phyloP scores from a whole-genome alignment of 2,113 vertebrate species.

The Megaceryle torquata region DNA sequence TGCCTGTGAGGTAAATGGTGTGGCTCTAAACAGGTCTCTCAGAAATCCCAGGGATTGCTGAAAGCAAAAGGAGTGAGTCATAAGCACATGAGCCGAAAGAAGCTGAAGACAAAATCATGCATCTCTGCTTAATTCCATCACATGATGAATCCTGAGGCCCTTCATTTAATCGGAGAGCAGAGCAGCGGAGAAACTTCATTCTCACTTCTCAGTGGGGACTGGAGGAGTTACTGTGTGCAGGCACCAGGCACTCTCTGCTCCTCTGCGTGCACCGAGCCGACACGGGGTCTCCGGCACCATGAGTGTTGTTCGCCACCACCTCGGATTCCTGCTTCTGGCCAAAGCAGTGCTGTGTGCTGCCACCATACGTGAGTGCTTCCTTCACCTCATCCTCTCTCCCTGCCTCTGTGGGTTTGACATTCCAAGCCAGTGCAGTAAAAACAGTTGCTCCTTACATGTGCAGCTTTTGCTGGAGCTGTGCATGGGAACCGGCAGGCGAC shows the following conservation, averaged over 20 bases:
- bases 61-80: constrained; percentile 76
- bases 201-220: background rate
- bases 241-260: background rate
- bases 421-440: rapidly evolving
- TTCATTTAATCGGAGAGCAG: constrained; percentile 62
- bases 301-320: background rate
- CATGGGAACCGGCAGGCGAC: rapidly evolving
- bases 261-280: rapidly evolving
- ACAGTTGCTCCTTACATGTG: rapidly evolving
- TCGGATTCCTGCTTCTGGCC: constrained; percentile 61
- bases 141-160: constrained; percentile 77
- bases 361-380: constrained; percentile 68
- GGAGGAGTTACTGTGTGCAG: background rate
- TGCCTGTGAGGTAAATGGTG: constrained; percentile 36
- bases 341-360: constrained; percentile 4
- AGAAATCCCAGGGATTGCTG: constrained; percentile 51
- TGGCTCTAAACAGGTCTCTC: constrained; percentile 43
- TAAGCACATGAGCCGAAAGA: constrained; percentile 78
- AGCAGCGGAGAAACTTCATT: constrained; percentile 8
- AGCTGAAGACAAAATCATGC: constrained; percentile 75
- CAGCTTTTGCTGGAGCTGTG: background rate
- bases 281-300: background rate
- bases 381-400: background rate
- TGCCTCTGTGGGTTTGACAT: rapidly evolving
- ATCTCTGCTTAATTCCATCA: constrained; percentile 78